Percentiles rank a stretch among this genome's conserved stretches.
These are phyloP conservation scores for Balaeniceps rex DNA, from an alignment of 2,113 vertebrate genomes.

Conservation along the genomic window DNA sequence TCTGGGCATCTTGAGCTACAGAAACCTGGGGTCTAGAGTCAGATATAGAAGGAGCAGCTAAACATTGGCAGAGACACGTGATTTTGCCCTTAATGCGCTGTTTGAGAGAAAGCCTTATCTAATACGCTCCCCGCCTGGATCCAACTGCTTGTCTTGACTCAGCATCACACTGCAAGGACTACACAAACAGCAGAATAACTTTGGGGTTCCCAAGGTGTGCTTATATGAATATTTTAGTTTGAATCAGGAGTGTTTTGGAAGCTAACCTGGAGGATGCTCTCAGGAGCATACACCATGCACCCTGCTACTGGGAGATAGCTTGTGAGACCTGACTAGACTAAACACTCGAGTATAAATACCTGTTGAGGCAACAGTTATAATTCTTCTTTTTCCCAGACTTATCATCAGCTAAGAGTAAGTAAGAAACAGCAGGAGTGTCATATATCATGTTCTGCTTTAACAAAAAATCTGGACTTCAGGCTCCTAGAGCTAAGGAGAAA, in stretches of 20 bases:
- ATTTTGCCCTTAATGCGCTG: not conserved
- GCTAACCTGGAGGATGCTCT: not conserved
- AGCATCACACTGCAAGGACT: not conserved
- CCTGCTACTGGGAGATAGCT: not conserved
- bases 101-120: not conserved
- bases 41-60: not conserved
- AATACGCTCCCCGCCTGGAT: not conserved
- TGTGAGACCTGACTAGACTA: not conserved
- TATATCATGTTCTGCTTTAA: not conserved
- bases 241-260: not conserved
- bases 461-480: not conserved
- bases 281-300: not conserved
- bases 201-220: not conserved
- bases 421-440: not conserved
- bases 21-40: not conserved
- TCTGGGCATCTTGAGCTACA: not conserved
- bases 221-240: not conserved
- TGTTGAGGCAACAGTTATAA: not conserved
- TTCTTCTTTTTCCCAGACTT: not conserved
- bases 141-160: not conserved
- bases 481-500: not conserved
- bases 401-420: not conserved
- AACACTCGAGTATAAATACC: not conserved
- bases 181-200: not conserved
- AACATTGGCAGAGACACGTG: accelerated